phyloP scores from a whole-genome alignment of 2,113 vertebrate species.

The Stomatorhinus ivindoensis region DNA sequence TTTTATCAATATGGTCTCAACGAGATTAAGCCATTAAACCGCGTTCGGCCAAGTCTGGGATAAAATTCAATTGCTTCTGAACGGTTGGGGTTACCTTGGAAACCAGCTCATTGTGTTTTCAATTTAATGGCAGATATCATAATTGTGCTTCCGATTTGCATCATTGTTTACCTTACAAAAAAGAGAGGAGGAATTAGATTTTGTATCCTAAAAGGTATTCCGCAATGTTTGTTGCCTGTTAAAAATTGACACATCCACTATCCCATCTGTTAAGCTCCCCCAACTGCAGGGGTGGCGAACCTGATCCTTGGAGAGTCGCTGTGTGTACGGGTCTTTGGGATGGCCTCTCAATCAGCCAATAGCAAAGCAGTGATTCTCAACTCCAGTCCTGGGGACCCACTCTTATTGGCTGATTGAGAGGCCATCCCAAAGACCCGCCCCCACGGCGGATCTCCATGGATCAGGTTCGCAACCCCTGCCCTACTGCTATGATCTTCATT shows the following conservation, averaged over 20 bases:
- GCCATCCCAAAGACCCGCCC: no score
- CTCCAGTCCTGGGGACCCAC: no score
- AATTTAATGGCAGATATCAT: slow-evolving; percentile 31
- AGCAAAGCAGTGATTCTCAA: no score
- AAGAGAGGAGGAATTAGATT: neutral
- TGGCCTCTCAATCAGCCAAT: no score
- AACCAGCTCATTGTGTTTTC: slow-evolving; percentile 42
- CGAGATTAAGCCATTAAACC: slow-evolving; percentile 12
- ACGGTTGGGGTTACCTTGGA: slow-evolving; percentile 30
- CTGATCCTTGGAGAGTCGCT: no score
- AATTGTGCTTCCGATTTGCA: slow-evolving; percentile 36
- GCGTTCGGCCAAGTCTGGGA: slow-evolving; percentile 7
- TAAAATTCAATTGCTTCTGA: slow-evolving; percentile 23
- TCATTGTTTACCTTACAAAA: neutral
- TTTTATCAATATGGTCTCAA: slow-evolving; percentile 6
- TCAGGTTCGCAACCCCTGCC: no score
- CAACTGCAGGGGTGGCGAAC: no score
- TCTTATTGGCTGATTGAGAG: no score
- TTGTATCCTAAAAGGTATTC: neutral
- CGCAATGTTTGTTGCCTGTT: neutral
- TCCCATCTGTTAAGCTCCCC: neutral
- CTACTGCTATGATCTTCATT: neutral
- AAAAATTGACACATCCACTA: neutral
- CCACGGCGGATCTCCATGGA: no score
- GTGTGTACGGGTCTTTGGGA: no score